Conservation (phyloP, 2,888 invertebrate genomes). For the Siphonodentalium dalli region DNA sequence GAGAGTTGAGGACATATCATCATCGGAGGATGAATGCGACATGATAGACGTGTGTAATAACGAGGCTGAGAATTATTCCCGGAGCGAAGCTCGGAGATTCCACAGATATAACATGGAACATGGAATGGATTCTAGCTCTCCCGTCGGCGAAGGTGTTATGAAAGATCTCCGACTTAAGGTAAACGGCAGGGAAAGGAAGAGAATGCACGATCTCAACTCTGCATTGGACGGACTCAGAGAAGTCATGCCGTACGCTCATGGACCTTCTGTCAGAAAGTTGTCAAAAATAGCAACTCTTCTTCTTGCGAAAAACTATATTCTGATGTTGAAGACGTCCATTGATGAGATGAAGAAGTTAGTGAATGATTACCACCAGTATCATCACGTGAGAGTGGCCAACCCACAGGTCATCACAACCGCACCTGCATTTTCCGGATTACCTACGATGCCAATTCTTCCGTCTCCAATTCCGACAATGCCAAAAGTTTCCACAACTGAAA, state of each 20-base stretch:
- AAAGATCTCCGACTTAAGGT: slow-evolving; percentile 64
- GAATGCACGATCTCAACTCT: slow-evolving; percentile 68
- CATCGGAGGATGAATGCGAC: no score
- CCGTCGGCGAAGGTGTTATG: slow-evolving; percentile 53
- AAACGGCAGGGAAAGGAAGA: slow-evolving; percentile 66
- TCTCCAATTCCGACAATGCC: slow-evolving; percentile 19
- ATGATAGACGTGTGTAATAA: no score
- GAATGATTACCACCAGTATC: slow-evolving; percentile 53
- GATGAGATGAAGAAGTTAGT: slow-evolving; percentile 65
- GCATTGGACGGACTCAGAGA: slow-evolving; percentile 64
- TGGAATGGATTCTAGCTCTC: no score
- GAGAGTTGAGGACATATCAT: no score
- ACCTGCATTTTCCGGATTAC: slow-evolving; percentile 13
- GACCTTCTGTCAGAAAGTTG: slow-evolving; percentile 62
- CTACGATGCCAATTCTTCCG: slow-evolving; percentile 18
- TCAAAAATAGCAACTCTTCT: slow-evolving; percentile 63
- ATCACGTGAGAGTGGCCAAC: slow-evolving; percentile 24
- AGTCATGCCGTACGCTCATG: slow-evolving; percentile 65
- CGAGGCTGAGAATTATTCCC: no score
- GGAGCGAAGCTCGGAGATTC: no score
- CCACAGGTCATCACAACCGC: slow-evolving; percentile 22
- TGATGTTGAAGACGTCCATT: slow-evolving; percentile 60
- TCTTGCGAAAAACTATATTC: slow-evolving; percentile 63
- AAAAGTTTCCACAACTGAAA: slow-evolving; percentile 1
- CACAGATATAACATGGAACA: no score